Conservation (phyloP, 2,888 invertebrate genomes). For the Eumacrocentrus americanus region DNA sequence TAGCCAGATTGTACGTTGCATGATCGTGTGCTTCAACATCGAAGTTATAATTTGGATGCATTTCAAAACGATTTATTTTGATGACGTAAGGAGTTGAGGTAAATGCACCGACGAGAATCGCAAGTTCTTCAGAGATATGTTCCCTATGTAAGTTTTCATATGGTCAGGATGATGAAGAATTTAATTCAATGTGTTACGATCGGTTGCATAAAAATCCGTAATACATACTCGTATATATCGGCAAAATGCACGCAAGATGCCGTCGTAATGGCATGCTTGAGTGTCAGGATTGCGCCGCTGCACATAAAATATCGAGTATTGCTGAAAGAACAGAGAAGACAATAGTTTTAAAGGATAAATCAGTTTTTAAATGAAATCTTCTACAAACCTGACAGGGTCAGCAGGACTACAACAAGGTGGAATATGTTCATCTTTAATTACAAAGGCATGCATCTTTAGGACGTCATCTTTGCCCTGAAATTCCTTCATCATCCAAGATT, state of each 20-base stretch:
- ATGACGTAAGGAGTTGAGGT: slow-evolving; percentile 37
- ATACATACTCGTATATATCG: slow-evolving; percentile 40
- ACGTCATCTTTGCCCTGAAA: slow-evolving; percentile 23
- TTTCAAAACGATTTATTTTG: slow-evolving; percentile 37
- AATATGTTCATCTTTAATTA: slow-evolving; percentile 43
- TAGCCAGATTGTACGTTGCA: slow-evolving; percentile 38
- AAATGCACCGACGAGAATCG: slow-evolving; percentile 38
- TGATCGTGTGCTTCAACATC: slow-evolving; percentile 36
- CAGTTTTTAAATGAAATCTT: neutral
- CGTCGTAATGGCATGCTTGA: slow-evolving; percentile 39
- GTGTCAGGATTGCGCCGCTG: slow-evolving; percentile 41
- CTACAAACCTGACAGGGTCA: slow-evolving; percentile 35
- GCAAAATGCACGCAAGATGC: slow-evolving; percentile 44
- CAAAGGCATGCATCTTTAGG: slow-evolving; percentile 41
- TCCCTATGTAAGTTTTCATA: slow-evolving; percentile 29
- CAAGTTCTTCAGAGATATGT: slow-evolving; percentile 37
- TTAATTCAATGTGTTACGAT: slow-evolving; percentile 9
- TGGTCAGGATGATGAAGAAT: slow-evolving; percentile 8
- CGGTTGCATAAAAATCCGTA: neutral
- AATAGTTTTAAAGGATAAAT: neutral
- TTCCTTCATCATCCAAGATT: slow-evolving; percentile 36
- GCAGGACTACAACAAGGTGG: slow-evolving; percentile 38
- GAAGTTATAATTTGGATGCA: slow-evolving; percentile 41
- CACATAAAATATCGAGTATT: slow-evolving; percentile 44
- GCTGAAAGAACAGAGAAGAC: slow-evolving; percentile 28